These are phyloP conservation scores for Stercorarius parasiticus DNA, from an alignment of 2,113 vertebrate genomes.

Conservation along the genomic window DNA sequence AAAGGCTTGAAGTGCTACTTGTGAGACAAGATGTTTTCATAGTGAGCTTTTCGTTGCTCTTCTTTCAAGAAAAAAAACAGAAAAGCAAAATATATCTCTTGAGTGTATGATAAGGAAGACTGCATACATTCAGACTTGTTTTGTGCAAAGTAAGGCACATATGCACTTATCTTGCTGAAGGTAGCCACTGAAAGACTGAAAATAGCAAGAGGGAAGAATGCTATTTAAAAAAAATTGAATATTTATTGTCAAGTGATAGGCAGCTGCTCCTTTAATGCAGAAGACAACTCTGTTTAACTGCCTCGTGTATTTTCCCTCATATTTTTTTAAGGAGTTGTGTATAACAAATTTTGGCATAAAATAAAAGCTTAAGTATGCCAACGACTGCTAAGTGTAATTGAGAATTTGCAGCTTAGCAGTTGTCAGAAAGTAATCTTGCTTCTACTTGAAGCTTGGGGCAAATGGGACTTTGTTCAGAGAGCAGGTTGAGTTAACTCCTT, in stretches of 20 bases:
- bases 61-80: background rate
- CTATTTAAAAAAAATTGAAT: background rate
- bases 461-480: background rate
- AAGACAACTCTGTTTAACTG: background rate
- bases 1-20: background rate
- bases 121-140: background rate
- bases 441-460: background rate
- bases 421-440: background rate
- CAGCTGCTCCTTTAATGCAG: background rate
- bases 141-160: background rate
- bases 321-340: background rate
- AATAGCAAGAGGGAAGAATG: background rate
- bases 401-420: background rate
- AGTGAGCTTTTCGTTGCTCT: rapidly evolving
- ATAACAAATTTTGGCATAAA: background rate
- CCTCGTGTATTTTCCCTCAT: background rate
- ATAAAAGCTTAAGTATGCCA: background rate
- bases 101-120: background rate
- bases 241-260: background rate
- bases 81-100: background rate
- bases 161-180: background rate
- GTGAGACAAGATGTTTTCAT: background rate
- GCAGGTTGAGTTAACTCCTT: background rate
- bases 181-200: background rate
- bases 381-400: background rate